Evolutionary conservation across 2,888 invertebrate species (phyloP).

Genomic region (Asteroscopus sphinx): DNA sequence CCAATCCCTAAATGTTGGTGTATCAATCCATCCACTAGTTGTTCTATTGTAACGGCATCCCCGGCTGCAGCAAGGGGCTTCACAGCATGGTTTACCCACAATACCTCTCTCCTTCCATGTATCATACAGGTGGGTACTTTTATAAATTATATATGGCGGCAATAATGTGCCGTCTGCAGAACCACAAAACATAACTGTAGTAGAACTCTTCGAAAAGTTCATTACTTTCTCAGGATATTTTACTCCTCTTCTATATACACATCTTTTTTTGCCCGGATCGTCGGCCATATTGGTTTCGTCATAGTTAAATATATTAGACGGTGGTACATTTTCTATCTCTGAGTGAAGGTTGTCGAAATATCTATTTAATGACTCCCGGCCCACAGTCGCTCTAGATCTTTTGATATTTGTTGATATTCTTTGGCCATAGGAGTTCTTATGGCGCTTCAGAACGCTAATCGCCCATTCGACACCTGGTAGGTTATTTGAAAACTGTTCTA

Average conservation of each 20-base stretch:
- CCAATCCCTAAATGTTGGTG: slow-evolving; percentile 42
- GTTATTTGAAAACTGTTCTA: slow-evolving; percentile 31
- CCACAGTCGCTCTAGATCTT: slow-evolving; percentile 36
- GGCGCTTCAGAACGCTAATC: slow-evolving; percentile 40
- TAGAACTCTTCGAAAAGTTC: slow-evolving; percentile 42
- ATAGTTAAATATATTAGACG: slow-evolving; percentile 42
- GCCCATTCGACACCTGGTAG: slow-evolving; percentile 47
- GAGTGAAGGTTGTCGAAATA: slow-evolving; percentile 29
- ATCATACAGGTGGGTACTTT: slow-evolving; percentile 39
- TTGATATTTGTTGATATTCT: slow-evolving; percentile 36
- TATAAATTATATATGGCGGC: slow-evolving; percentile 45
- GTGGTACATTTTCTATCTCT: slow-evolving; percentile 22
- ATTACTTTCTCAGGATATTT: no score
- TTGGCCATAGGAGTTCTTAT: slow-evolving; percentile 37
- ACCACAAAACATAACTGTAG: slow-evolving; percentile 45
- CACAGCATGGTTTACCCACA: slow-evolving; percentile 15
- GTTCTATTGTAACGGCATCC: slow-evolving; percentile 41
- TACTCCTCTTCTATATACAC: no score
- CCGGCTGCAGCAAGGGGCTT: slow-evolving; percentile 12
- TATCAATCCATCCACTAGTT: slow-evolving; percentile 45
- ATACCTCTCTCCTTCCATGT: slow-evolving; percentile 39
- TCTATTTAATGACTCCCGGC: slow-evolving; percentile 24
- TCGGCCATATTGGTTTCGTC: slow-evolving; percentile 49
- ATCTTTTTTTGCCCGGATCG: slow-evolving; percentile 42
- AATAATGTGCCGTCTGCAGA: slow-evolving; percentile 41